phyloP scores from a whole-genome alignment of 2,888 invertebrate species.

The Lasiommata megera region DNA sequence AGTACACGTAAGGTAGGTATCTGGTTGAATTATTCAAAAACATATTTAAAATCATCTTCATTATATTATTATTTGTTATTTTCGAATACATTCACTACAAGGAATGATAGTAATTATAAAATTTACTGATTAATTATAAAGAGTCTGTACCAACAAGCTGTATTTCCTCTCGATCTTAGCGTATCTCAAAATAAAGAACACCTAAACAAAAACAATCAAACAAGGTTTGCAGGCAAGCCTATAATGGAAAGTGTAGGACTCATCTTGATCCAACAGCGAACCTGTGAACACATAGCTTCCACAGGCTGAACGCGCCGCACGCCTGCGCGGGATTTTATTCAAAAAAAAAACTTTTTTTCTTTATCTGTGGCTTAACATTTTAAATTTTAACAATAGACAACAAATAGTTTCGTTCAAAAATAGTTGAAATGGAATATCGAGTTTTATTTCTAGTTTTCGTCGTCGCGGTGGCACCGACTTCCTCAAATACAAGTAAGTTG shows the following conservation, averaged over 20 bases:
- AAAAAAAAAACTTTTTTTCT: slow-evolving; percentile 27
- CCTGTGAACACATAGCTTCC: slow-evolving; percentile 55
- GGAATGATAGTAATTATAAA: no score
- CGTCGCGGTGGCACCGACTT: slow-evolving; percentile 53
- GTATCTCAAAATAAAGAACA: not conserved
- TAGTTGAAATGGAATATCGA: slow-evolving; percentile 56
- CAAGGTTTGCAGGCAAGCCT: slow-evolving; percentile 35
- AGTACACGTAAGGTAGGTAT: no score
- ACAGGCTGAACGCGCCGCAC: slow-evolving; percentile 56
- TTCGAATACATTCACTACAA: no score
- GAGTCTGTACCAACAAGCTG: not conserved
- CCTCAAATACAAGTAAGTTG: slow-evolving; percentile 69
- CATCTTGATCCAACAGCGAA: slow-evolving; percentile 29
- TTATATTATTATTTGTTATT: no score
- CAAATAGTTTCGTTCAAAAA: slow-evolving; percentile 21
- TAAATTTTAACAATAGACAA: slow-evolving; percentile 21
- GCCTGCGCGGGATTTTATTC: slow-evolving; percentile 36
- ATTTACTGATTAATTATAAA: not conserved
- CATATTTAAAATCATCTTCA: no score
- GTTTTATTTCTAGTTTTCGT: slow-evolving; percentile 57
- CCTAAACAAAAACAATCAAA: slow-evolving; percentile 29
- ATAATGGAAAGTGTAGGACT: slow-evolving; percentile 51
- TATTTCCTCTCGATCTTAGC: not conserved
- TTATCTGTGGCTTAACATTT: slow-evolving; percentile 21
- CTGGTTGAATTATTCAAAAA: no score